A percentile compares a stretch with the other conserved stretches of the same genome.
Conservation (phyloP, 2,888 invertebrate genomes). For the Sipha maydis region DNA sequence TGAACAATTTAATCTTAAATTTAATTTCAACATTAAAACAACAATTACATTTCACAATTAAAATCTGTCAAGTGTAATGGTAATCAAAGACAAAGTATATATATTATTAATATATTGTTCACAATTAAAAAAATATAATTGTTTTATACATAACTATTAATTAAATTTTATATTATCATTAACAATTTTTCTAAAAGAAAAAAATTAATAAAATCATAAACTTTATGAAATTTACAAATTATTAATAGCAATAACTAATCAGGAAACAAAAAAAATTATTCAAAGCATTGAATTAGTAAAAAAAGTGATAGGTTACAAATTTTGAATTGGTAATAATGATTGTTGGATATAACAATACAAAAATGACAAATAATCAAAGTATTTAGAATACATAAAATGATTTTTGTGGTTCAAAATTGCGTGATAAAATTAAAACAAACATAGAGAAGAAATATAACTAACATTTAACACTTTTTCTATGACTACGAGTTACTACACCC, state of each 20-base stretch:
- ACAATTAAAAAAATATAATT: conserved; percentile 60
- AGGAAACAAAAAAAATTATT: conserved; percentile 11
- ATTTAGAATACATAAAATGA: background rate
- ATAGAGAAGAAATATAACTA: background rate
- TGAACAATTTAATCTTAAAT: conserved; percentile 46
- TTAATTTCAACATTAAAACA: conserved; percentile 34
- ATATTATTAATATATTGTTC: conserved; percentile 14
- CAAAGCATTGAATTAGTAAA: conserved; percentile 38
- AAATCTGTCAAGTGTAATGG: background rate
- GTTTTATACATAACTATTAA: conserved; percentile 51
- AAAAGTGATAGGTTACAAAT: conserved; percentile 1
- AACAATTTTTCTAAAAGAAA: conserved; percentile 47
- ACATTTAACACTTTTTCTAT: conserved; percentile 36
- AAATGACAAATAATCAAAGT: background rate
- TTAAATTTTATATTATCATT: conserved; percentile 32
- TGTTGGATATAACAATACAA: no score
- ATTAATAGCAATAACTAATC: conserved; percentile 21
- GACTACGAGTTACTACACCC: conserved; percentile 54
- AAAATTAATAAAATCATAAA: background rate
- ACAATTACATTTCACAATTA: conserved; percentile 20
- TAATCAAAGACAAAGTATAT: conserved; percentile 29
- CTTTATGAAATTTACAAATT: conserved; percentile 35
- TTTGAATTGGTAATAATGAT: background rate
- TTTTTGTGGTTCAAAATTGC: background rate
- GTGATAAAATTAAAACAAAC: background rate